These are phyloP conservation scores for Pogonognathellus flavescens DNA, from an alignment of 1,140 invertebrate genomes.

Conservation along the genomic window DNA sequence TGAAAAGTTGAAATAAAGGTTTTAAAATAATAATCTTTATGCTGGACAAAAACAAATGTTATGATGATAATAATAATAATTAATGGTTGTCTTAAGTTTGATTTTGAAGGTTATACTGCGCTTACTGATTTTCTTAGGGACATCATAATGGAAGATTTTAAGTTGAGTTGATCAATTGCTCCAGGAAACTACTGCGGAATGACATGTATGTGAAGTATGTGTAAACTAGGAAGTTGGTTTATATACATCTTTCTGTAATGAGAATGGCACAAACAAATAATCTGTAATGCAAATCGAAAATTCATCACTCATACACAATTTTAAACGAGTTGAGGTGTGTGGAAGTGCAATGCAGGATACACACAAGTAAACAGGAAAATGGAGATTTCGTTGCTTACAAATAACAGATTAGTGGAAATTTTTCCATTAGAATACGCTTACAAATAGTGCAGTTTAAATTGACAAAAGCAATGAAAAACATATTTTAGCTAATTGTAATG, in stretches of 20 bases:
- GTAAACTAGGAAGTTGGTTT: background rate
- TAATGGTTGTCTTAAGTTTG: too few relatives aligned
- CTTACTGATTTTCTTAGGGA: background rate
- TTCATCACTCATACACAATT: background rate
- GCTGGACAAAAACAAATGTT: background rate
- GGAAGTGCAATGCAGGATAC: constrained; percentile 5
- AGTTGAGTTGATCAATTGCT: background rate
- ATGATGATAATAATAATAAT: too few relatives aligned
- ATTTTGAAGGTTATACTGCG: background rate
- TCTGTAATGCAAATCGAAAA: constrained; percentile 1
- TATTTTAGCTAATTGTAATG: too few relatives aligned
- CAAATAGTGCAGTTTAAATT: too few relatives aligned
- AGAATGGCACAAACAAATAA: background rate
- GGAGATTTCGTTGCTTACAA: background rate
- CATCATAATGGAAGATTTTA: background rate
- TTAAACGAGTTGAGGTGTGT: background rate
- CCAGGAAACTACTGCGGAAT: background rate
- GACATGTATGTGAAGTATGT: background rate
- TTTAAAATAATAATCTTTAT: background rate
- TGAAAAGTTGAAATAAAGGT: background rate
- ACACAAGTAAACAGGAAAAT: background rate
- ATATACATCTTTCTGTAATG: background rate
- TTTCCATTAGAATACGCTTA: background rate
- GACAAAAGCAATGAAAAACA: too few relatives aligned
- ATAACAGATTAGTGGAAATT: background rate